Evolutionary conservation across 1,140 invertebrate genomes (phyloP).

Genomic region (Procambarus clarkii): DNA sequence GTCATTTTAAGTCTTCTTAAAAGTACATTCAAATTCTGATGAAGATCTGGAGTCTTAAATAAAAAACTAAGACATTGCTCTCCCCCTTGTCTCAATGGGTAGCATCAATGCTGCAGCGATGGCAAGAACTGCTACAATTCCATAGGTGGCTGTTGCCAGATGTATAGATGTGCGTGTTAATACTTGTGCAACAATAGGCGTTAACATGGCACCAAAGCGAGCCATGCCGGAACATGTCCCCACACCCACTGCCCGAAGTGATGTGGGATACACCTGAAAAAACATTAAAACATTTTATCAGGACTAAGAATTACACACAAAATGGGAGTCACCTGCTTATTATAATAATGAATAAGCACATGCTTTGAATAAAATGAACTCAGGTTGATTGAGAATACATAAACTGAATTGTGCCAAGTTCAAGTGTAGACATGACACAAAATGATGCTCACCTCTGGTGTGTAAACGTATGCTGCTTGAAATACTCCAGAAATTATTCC

Average conservation of each 20-base stretch:
- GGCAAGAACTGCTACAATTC: conserved; percentile 83
- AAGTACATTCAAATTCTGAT: too few relatives aligned
- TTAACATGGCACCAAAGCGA: conserved; percentile 92
- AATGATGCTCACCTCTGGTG: conserved; percentile 85
- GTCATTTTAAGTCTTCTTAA: too few relatives aligned
- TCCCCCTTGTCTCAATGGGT: conserved; percentile 87
- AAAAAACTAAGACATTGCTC: conserved; percentile 78
- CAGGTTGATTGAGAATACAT: background rate
- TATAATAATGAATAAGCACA: too few relatives aligned
- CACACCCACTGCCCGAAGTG: conserved; percentile 89
- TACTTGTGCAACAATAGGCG: conserved; percentile 95
- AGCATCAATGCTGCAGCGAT: conserved; percentile 85
- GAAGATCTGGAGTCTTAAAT: background rate
- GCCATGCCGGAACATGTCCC: conserved; percentile 94
- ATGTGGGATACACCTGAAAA: conserved; percentile 88
- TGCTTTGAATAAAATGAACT: background rate
- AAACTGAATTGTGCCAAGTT: too few relatives aligned
- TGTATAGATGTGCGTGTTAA: conserved; percentile 64
- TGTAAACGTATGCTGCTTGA: conserved; percentile 96
- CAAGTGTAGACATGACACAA: background rate
- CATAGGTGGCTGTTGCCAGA: conserved; percentile 84
- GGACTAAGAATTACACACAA: too few relatives aligned
- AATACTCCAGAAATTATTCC: conserved; percentile 95
- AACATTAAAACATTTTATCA: background rate
- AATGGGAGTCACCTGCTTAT: too few relatives aligned